These are phyloP conservation scores for Poeciliopsis infans DNA, from an alignment of 2,797 vertebrate species.

Conservation along the genomic window DNA sequence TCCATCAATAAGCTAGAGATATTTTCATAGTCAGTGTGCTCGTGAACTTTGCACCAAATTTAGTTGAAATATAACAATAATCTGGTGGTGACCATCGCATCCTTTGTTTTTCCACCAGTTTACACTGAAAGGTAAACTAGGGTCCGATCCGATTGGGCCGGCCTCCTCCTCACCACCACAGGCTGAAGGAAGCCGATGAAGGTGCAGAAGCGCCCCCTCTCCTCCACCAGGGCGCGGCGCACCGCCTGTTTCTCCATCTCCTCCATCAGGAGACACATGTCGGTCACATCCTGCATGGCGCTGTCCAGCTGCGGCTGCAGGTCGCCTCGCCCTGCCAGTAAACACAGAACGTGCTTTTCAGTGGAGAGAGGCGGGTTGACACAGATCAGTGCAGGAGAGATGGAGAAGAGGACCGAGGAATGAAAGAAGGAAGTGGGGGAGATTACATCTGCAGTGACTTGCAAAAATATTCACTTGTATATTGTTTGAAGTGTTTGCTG, in stretches of 20 bases:
- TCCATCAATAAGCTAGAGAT: background rate
- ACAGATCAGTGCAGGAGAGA: background rate
- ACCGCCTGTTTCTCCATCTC: slow-evolving; percentile 97
- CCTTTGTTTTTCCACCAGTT: background rate
- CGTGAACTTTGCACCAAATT: background rate
- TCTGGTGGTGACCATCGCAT: background rate
- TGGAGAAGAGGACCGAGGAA: background rate
- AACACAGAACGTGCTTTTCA: background rate
- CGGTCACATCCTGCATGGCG: slow-evolving; percentile 94
- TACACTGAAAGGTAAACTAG: background rate
- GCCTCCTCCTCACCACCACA: slow-evolving; percentile 85
- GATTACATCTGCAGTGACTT: background rate
- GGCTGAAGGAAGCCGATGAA: slow-evolving; percentile 94
- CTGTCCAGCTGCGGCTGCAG: slow-evolving; percentile 96
- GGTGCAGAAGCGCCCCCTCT: slow-evolving; percentile 93
- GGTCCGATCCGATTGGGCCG: background rate
- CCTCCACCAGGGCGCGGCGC: slow-evolving; percentile 92
- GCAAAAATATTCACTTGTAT: background rate
- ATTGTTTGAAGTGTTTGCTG: background rate
- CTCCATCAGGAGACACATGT: slow-evolving; percentile 97
- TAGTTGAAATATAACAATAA: background rate
- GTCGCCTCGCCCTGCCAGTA: slow-evolving; percentile 88
- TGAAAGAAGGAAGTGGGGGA: slow-evolving; percentile 5
- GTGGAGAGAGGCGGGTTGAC: background rate
- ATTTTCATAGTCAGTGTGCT: background rate